A percentile compares a stretch with the other conserved stretches of the same genome.
These are phyloP conservation scores for Dolichopus griseipennis DNA, from an alignment of 2,888 invertebrate species.

Conservation along the genomic window DNA sequence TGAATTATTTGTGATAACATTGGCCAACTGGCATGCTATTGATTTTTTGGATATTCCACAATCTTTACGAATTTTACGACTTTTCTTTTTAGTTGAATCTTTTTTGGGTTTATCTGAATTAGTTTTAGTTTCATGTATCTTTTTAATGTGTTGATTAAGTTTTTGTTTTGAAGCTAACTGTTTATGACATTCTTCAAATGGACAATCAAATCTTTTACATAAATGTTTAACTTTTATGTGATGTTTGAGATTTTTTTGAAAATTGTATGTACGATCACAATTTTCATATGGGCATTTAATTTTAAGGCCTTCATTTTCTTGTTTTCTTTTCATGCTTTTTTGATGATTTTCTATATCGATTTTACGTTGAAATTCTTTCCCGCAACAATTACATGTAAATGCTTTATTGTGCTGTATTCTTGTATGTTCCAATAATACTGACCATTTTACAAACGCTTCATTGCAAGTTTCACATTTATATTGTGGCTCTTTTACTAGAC, in stretches of 20 bases:
- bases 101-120: conserved; percentile 11
- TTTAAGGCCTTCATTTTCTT: conserved; percentile 21
- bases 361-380: conserved; percentile 27
- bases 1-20: conserved; percentile 25
- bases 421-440: conserved; percentile 44
- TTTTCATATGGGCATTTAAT: conserved; percentile 37
- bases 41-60: conserved; percentile 32
- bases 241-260: conserved; percentile 48
- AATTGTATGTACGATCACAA: conserved; percentile 45
- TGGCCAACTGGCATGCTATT: conserved; percentile 9
- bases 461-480: conserved; percentile 47
- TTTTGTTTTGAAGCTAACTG: conserved; percentile 13
- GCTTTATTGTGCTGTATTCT: conserved; percentile 24
- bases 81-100: background rate
- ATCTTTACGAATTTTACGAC: conserved; percentile 33
- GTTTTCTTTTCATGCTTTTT: conserved; percentile 27
- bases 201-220: conserved; percentile 45
- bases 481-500: conserved; percentile 36
- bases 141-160: conserved; percentile 14
- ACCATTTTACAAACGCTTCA: conserved; percentile 45
- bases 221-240: conserved; percentile 49
- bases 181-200: conserved; percentile 29
- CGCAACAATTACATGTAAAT: conserved; percentile 31
- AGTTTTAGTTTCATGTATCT: conserved; percentile 13
- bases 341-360: conserved; percentile 24